Percentiles rank a stretch among this genome's conserved stretches.
phyloP scores from a whole-genome alignment of 2,888 invertebrate genomes.

The Anorthoa munda region DNA sequence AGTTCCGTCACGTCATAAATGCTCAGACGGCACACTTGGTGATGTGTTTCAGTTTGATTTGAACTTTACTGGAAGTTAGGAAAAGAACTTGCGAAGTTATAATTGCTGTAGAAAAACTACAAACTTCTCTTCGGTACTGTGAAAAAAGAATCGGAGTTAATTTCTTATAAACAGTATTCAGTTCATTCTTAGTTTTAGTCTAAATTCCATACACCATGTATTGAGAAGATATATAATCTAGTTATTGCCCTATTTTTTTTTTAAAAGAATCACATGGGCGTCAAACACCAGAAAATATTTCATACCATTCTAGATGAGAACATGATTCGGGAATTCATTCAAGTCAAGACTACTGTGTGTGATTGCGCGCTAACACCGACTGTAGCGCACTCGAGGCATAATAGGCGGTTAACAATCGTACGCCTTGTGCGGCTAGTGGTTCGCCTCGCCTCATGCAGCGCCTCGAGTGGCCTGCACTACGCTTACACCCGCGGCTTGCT shows the following conservation, averaged over 20 bases:
- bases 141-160: background rate
- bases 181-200: background rate
- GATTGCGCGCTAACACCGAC: conserved; percentile 70
- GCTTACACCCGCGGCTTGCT: conserved; percentile 72
- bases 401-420: conserved; percentile 83
- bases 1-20: conserved; percentile 55
- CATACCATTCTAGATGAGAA: conserved; percentile 27
- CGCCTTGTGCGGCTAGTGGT: conserved; percentile 71
- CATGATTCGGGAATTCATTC: conserved; percentile 64
- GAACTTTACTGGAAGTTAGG: background rate
- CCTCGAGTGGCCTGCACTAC: conserved; percentile 67
- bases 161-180: background rate
- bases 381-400: conserved; percentile 78
- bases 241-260: background rate
- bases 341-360: conserved; percentile 68
- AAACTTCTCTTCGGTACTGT: background rate
- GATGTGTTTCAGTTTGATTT: conserved; percentile 12
- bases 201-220: background rate
- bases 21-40: conserved; percentile 36
- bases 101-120: background rate
- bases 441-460: conserved; percentile 57
- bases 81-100: background rate
- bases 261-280: background rate
- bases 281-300: conserved; percentile 1
- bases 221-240: background rate